Evolutionary conservation across 2,888 invertebrate species (phyloP).

Genomic region (Norana najaformis): DNA sequence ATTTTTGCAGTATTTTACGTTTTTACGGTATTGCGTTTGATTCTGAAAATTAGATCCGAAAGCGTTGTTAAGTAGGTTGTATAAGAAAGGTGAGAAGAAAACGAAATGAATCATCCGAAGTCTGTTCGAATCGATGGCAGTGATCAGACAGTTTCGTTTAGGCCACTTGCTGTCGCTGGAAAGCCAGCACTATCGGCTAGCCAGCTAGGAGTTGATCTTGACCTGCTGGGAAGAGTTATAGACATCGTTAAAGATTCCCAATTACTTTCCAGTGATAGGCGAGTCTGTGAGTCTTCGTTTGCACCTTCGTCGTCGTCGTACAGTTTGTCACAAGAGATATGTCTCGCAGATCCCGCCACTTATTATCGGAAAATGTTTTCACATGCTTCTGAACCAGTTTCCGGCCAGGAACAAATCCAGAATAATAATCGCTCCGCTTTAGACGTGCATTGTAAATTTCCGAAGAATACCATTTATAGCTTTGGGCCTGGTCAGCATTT

Average conservation of each 20-base stretch:
- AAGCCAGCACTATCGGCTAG: not conserved
- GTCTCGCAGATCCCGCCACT: not conserved
- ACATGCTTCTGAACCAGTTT: too few relatives aligned
- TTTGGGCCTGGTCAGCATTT: too few relatives aligned
- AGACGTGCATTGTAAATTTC: too few relatives aligned
- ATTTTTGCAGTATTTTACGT: not conserved
- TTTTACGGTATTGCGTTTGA: not conserved
- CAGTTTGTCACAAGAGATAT: not conserved
- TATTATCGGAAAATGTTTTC: not conserved
- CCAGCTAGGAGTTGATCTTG: not conserved
- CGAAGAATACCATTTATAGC: not conserved
- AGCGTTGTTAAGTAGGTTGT: not conserved
- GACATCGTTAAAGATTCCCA: not conserved
- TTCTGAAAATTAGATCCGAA: not conserved
- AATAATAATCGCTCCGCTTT: too few relatives aligned
- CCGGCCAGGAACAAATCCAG: too few relatives aligned
- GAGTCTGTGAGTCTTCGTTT: slow-evolving; percentile 13
- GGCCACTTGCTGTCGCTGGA: not conserved
- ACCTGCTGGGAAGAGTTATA: not conserved
- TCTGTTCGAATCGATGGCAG: too few relatives aligned
- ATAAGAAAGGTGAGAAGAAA: not conserved
- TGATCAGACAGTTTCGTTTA: too few relatives aligned
- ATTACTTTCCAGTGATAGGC: not conserved
- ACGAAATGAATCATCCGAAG: not conserved
- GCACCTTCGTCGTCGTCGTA: not conserved